These are phyloP conservation scores for Passerculus sandwichensis DNA, from an alignment of 2,797 vertebrate genomes.

Conservation along the genomic window DNA sequence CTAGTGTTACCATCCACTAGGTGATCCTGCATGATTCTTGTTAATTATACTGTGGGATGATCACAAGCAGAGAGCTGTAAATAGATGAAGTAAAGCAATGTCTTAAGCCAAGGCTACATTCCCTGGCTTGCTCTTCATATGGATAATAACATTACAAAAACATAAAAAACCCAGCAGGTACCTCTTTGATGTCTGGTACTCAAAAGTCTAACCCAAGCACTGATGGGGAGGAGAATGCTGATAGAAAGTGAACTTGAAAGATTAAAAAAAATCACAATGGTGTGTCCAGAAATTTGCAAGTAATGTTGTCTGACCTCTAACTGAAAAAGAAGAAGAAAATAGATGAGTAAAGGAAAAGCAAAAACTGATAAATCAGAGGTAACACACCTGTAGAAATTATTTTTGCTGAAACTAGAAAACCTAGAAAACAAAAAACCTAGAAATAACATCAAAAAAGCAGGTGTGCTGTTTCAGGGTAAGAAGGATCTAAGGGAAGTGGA, in stretches of 20 bases:
- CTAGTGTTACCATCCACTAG: neutral
- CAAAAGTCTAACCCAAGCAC: neutral
- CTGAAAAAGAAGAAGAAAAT: neutral
- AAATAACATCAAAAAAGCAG: neutral
- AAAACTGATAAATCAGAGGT: neutral
- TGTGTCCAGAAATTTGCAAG: neutral
- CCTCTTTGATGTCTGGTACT: neutral
- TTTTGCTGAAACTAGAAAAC: neutral
- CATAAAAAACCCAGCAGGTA: neutral
- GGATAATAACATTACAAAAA: neutral
- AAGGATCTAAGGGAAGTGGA: neutral
- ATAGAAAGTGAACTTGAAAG: neutral
- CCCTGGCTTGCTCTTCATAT: neutral
- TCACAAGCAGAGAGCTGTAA: conserved; percentile 9
- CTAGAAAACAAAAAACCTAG: neutral
- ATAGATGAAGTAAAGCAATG: neutral
- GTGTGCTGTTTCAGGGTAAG: neutral
- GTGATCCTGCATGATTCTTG: neutral
- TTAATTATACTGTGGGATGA: conserved; percentile 5
- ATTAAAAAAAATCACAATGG: neutral
- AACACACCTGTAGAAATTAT: neutral
- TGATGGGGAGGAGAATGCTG: neutral
- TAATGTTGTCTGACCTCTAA: neutral
- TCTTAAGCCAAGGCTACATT: neutral
- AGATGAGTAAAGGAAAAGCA: neutral